phyloP scores from a whole-genome alignment of 2,113 vertebrate species.

The Ictidomys tridecemlineatus region DNA sequence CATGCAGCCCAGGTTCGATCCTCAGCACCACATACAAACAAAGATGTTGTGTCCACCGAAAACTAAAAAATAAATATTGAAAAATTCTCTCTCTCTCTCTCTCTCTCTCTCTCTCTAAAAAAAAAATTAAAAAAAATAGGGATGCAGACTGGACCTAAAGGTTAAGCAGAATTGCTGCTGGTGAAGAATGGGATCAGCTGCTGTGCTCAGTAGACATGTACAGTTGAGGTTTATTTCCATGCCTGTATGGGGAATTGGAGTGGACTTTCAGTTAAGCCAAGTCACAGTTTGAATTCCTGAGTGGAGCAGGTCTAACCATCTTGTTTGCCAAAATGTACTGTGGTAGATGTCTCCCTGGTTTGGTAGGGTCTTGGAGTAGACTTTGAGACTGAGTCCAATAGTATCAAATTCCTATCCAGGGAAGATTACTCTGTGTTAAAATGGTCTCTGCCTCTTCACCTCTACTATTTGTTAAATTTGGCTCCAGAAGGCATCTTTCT shows the following conservation, averaged over 20 bases:
- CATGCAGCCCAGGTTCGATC: no score
- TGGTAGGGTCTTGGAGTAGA: neutral
- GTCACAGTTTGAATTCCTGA: neutral
- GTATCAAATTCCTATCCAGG: neutral
- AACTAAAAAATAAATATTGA: no score
- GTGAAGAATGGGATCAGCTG: no score
- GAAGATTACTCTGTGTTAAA: neutral
- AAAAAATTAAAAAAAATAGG: neutral
- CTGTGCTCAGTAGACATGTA: neutral
- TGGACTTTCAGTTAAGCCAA: neutral
- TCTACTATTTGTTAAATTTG: no score
- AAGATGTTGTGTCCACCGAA: no score
- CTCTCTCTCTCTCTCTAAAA: no score
- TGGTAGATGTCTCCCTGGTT: neutral
- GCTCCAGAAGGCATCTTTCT: neutral
- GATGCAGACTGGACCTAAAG: neutral
- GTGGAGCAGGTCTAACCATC: neutral
- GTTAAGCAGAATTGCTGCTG: neutral
- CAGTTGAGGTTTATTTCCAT: neutral
- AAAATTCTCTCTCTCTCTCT: no score
- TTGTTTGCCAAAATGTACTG: neutral
- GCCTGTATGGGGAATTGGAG: neutral
- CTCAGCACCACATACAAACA: no score
- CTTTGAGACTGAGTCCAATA: neutral
- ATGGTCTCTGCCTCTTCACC: neutral